Percentiles rank a stretch among this genome's conserved stretches.
These are phyloP conservation scores for Pterostichus niger DNA, from an alignment of 2,888 invertebrate genomes.

Conservation along the genomic window DNA sequence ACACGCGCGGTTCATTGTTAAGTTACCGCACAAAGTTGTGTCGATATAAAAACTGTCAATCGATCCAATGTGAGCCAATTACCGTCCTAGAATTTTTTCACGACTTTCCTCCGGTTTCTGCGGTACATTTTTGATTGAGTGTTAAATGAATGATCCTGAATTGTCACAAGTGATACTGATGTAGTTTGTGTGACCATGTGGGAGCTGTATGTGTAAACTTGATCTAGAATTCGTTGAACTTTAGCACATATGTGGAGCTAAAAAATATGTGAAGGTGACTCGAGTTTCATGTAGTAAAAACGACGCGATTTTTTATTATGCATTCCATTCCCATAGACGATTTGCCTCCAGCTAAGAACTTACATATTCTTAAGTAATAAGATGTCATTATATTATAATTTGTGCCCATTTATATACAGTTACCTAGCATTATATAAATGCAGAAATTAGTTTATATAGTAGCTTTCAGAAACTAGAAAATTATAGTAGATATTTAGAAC, in stretches of 20 bases:
- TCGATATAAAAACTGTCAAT: conserved; percentile 49
- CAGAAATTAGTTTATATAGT: no score
- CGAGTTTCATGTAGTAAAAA: conserved; percentile 29
- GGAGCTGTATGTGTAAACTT: conserved; percentile 55
- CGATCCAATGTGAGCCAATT: background rate
- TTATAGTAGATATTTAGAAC: no score
- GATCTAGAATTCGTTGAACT: conserved; percentile 61
- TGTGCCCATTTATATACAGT: background rate
- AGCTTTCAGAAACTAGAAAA: no score
- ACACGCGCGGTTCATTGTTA: conserved; percentile 46
- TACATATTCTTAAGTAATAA: conserved; percentile 16
- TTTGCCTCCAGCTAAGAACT: conserved; percentile 20
- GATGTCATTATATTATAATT: background rate
- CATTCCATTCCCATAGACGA: conserved; percentile 41
- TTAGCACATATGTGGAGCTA: conserved; percentile 49
- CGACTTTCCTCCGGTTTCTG: background rate
- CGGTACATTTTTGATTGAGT: conserved; percentile 6
- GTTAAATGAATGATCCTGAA: background rate
- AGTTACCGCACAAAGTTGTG: conserved; percentile 40
- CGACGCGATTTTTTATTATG: conserved; percentile 23
- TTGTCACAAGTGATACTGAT: background rate
- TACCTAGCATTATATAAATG: background rate
- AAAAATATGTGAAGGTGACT: conserved; percentile 61
- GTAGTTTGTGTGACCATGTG: conserved; percentile 6
- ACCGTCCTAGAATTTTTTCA: conserved; percentile 2